Conservation (phyloP, 2,888 invertebrate genomes). For the Megamerina dolium region DNA sequence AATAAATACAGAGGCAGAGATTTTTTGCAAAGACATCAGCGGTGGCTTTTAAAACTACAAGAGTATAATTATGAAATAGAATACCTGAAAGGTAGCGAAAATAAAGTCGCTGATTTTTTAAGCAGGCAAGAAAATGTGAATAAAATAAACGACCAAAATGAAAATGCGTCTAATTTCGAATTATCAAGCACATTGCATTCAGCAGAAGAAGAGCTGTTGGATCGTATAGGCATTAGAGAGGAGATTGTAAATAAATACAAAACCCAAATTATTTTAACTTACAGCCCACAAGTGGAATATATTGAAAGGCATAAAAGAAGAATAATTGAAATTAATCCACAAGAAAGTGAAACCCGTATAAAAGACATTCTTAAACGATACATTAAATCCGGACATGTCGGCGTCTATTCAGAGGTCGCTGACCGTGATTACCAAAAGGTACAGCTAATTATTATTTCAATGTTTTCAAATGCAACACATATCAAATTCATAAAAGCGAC, state of each 20-base stretch:
- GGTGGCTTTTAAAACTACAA: constrained; percentile 15
- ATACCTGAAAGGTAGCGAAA: constrained; percentile 10
- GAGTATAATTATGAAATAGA: constrained; percentile 16
- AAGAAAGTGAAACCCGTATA: constrained; percentile 8
- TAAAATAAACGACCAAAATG: constrained; percentile 10
- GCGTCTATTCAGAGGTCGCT: constrained; percentile 16
- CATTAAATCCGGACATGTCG: constrained; percentile 10
- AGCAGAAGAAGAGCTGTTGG: constrained; percentile 10
- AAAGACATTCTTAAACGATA: constrained; percentile 9
- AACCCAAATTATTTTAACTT: constrained; percentile 14
- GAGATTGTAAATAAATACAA: constrained; percentile 16
- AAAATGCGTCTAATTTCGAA: constrained; percentile 10
- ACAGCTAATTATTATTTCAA: constrained; percentile 13
- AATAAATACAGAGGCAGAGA: constrained; percentile 18
- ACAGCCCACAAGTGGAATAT: constrained; percentile 8
- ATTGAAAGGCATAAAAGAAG: constrained; percentile 9
- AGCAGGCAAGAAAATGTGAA: constrained; percentile 11
- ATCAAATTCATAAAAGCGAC: constrained; percentile 12
- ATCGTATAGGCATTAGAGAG: constrained; percentile 11
- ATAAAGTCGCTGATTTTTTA: constrained; percentile 15
- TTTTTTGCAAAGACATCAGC: constrained; percentile 13
- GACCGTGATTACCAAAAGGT: constrained; percentile 16
- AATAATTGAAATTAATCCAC: constrained; percentile 14
- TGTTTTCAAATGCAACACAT: constrained; percentile 12
- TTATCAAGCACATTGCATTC: constrained; percentile 13